These are phyloP conservation scores for Phaetusa simplex DNA, from an alignment of 2,113 vertebrate species.

Conservation along the genomic window DNA sequence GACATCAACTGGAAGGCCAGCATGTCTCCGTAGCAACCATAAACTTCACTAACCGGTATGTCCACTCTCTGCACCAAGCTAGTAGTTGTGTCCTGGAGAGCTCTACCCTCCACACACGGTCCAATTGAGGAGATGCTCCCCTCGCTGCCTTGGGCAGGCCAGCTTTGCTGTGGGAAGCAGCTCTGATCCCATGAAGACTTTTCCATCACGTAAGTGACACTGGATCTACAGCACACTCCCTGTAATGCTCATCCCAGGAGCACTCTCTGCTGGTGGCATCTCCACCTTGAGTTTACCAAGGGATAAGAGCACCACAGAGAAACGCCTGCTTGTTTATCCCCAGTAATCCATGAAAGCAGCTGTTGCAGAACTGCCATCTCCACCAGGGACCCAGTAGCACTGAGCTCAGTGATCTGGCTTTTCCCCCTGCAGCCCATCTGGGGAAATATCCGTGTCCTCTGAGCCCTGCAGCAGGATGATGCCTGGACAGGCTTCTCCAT, in stretches of 20 bases:
- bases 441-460: not conserved
- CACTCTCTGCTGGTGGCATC: not conserved
- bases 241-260: not conserved
- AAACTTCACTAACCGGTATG: not conserved
- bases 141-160: not conserved
- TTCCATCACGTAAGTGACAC: fast-evolving
- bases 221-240: not conserved
- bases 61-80: not conserved
- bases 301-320: not conserved
- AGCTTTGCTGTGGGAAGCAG: not conserved
- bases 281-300: not conserved
- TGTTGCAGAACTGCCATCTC: not conserved
- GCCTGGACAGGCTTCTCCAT: not conserved
- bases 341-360: not conserved
- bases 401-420: not conserved
- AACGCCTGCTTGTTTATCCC: not conserved
- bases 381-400: not conserved
- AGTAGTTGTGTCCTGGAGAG: not conserved
- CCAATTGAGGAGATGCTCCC: not conserved
- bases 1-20: not conserved
- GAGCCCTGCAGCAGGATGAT: not conserved
- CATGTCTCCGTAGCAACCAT: not conserved
- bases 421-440: not conserved
- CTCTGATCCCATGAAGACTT: not conserved
- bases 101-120: not conserved